Conservation (phyloP, 2,888 invertebrate genomes). For the Agonopterix heracliana region DNA sequence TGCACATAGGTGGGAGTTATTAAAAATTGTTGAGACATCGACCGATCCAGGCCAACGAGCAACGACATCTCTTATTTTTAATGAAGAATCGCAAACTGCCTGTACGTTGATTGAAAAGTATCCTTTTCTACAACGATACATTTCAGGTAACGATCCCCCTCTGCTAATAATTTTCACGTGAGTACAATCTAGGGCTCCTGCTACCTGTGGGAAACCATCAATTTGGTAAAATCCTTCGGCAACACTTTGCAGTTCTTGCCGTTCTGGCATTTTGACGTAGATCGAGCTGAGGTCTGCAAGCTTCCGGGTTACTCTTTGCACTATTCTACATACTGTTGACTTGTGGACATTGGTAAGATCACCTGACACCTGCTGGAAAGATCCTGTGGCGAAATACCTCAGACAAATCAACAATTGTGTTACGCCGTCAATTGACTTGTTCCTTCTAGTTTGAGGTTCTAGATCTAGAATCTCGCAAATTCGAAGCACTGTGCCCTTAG, state of each 20-base stretch:
- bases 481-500: not conserved
- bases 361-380: not conserved
- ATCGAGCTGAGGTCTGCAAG: not conserved
- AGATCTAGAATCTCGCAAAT: not conserved
- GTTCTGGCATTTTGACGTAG: not conserved
- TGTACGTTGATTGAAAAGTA: slow-evolving; percentile 11
- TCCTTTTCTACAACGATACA: not conserved
- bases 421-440: not conserved
- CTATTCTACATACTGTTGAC: not conserved
- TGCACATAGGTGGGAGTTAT: not conserved
- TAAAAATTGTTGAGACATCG: slow-evolving; percentile 13
- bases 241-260: not conserved
- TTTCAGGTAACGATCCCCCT: not conserved
- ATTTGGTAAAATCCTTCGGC: not conserved
- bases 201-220: not conserved
- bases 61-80: slow-evolving; percentile 11
- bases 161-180: not conserved
- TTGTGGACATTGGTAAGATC: not conserved
- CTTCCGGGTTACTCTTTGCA: not conserved
- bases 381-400: not conserved
- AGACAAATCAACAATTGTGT: not conserved
- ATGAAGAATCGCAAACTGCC: slow-evolving; percentile 11
- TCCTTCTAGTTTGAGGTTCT: not conserved
- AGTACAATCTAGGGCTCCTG: not conserved
- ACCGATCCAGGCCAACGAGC: slow-evolving; percentile 15